Percentiles rank a stretch among this genome's conserved stretches.
These are phyloP conservation scores for Tachina fera DNA, from an alignment of 2,888 invertebrate genomes.

Conservation along the genomic window DNA sequence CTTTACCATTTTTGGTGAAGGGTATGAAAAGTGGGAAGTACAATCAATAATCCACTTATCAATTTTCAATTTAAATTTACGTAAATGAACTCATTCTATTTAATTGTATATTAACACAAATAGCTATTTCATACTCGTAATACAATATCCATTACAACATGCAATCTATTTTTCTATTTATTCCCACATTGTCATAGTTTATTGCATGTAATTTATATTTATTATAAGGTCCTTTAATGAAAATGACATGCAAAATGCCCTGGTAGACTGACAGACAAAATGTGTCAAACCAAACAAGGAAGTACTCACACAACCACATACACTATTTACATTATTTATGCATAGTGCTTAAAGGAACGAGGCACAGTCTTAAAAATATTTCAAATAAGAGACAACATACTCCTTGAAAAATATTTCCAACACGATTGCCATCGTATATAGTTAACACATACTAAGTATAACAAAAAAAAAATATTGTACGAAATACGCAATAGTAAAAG, in stretches of 20 bases:
- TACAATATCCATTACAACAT: constrained; percentile 14
- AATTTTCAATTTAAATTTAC: background rate
- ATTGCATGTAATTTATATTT: constrained; percentile 37
- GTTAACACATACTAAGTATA: too few relatives aligned
- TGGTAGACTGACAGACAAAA: background rate
- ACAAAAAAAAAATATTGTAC: too few relatives aligned
- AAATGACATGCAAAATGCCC: constrained; percentile 21
- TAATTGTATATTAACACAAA: background rate
- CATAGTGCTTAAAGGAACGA: background rate
- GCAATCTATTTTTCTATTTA: background rate
- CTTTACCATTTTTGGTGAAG: too few relatives aligned
- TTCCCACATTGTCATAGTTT: background rate
- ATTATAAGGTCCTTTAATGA: constrained; percentile 9
- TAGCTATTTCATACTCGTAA: background rate
- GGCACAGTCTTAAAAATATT: background rate
- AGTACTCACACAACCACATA: constrained; percentile 5
- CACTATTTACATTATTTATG: constrained; percentile 3
- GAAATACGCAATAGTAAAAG: background rate
- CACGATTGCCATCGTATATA: background rate
- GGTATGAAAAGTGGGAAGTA: too few relatives aligned
- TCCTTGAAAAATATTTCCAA: background rate
- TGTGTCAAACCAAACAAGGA: constrained; percentile 23
- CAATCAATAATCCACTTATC: too few relatives aligned
- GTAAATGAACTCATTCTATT: background rate
- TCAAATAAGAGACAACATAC: background rate